phyloP scores from a whole-genome alignment of 2,888 invertebrate species.

The Polylopha cassiicola region DNA sequence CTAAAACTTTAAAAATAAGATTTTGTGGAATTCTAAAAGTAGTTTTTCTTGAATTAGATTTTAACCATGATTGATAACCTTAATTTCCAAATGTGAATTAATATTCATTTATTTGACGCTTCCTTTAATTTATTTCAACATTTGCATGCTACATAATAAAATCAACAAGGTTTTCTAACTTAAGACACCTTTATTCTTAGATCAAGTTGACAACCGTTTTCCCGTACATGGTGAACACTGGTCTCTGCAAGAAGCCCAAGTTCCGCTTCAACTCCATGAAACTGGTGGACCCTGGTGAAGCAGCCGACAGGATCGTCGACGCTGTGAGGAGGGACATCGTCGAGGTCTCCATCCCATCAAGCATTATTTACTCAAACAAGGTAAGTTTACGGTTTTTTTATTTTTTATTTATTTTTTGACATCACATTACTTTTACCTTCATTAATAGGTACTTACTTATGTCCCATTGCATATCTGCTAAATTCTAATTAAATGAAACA shows the following conservation, averaged over 20 bases:
- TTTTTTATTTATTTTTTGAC: too few species aligned
- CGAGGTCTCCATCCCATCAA: constrained; percentile 80
- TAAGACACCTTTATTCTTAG: constrained; percentile 39
- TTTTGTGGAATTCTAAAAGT: too few species aligned
- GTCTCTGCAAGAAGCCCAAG: constrained; percentile 84
- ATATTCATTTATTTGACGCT: too few species aligned
- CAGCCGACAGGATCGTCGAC: constrained; percentile 80
- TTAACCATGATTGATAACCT: too few species aligned
- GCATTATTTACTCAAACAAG: constrained; percentile 72
- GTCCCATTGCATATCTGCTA: too few species aligned
- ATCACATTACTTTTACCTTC: background rate
- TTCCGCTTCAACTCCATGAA: constrained; percentile 81
- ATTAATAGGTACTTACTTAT: background rate
- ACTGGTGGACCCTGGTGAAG: constrained; percentile 77
- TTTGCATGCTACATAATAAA: too few species aligned
- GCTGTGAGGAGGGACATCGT: constrained; percentile 79
- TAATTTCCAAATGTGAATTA: too few species aligned
- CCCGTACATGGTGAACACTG: constrained; percentile 92
- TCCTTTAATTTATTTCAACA: too few species aligned
- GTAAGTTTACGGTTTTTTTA: constrained; percentile 47
- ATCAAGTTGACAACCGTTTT: constrained; percentile 89
- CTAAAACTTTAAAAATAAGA: too few species aligned
- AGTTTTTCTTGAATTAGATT: too few species aligned
- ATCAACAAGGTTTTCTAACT: too few species aligned
- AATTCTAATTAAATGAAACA: too few species aligned